Conservation (phyloP, 2,888 invertebrate genomes). For the Sycophila texana region DNA sequence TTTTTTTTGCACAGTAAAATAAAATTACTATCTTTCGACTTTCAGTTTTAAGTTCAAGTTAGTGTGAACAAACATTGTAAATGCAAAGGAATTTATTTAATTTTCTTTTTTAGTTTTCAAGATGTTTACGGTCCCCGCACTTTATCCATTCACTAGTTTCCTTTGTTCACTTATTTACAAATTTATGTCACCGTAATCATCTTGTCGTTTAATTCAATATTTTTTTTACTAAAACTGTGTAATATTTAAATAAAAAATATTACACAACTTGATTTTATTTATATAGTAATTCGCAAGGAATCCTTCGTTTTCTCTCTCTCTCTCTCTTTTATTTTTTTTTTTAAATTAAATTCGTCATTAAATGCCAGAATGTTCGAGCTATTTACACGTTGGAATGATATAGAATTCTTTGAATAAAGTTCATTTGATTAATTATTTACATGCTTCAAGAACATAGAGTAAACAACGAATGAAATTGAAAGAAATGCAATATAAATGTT, state of each 20-base stretch:
- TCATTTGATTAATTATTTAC: conserved; percentile 47
- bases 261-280: conserved; percentile 28
- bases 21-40: background rate
- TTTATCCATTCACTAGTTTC: conserved; percentile 23
- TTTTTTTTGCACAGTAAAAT: background rate
- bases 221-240: conserved; percentile 26
- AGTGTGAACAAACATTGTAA: conserved; percentile 9
- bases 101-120: background rate
- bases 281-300: conserved; percentile 2
- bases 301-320: conserved; percentile 10
- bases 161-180: conserved; percentile 37
- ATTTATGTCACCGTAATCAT: conserved; percentile 12
- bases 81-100: conserved; percentile 13
- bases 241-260: conserved; percentile 29
- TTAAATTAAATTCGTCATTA: conserved; percentile 30
- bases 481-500: too few relatives aligned
- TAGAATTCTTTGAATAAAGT: conserved; percentile 23
- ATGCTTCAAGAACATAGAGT: conserved; percentile 23
- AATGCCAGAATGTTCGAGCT: conserved; percentile 21
- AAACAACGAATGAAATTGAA: background rate
- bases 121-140: conserved; percentile 31
- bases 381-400: conserved; percentile 51
- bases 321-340: too few relatives aligned
- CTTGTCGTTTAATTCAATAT: conserved; percentile 27
- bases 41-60: conserved; percentile 8